A percentile compares a stretch with the other conserved stretches of the same genome.
These are phyloP conservation scores for Sebastes jordani DNA, from an alignment of 2,797 vertebrate species.

Conservation along the genomic window DNA sequence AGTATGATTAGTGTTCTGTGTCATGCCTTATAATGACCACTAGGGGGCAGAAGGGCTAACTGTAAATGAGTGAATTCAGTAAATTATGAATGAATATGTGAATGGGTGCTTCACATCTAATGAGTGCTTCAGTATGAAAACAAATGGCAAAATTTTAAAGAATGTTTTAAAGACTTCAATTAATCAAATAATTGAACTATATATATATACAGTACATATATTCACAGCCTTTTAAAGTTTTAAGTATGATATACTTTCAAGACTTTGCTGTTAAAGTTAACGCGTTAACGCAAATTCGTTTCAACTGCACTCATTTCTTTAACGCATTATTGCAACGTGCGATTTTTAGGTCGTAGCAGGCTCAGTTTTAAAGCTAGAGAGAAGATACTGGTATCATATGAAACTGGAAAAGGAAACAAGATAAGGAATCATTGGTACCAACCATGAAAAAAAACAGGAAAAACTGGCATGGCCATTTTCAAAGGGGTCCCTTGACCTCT, in stretches of 20 bases:
- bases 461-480: no score
- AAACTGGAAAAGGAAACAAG: no score
- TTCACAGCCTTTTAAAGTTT: background rate
- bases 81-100: background rate
- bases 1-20: background rate
- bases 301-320: no score
- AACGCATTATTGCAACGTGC: no score
- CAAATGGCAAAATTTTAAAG: background rate
- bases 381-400: no score
- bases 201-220: background rate
- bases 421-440: no score
- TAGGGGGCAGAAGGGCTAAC: background rate
- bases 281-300: no score
- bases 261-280: no score
- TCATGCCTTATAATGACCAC: background rate
- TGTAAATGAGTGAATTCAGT: background rate
- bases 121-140: background rate
- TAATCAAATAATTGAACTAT: background rate
- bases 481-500: no score
- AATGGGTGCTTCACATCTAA: background rate
- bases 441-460: no score
- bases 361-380: no score
- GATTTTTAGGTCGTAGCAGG: no score
- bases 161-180: background rate
- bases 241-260: background rate